phyloP scores from a whole-genome alignment of 1,140 invertebrate genomes.

The Nasonia vitripennis region DNA sequence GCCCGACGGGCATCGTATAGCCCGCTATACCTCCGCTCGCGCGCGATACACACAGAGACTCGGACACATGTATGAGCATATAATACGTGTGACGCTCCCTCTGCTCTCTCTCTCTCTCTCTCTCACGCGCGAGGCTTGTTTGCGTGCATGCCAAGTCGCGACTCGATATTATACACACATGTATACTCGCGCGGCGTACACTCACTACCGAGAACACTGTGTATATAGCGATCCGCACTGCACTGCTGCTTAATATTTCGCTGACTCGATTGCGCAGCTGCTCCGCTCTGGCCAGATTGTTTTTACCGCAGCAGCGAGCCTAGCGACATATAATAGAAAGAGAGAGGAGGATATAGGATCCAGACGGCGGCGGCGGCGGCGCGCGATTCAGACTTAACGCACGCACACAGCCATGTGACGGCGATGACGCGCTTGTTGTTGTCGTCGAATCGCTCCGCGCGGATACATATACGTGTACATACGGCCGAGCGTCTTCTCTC shows the following conservation, averaged over 20 bases:
- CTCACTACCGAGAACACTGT: too few relatives aligned
- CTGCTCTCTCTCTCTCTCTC: neutral
- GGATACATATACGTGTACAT: neutral
- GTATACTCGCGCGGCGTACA: neutral
- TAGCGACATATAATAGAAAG: neutral
- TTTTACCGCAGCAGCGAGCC: neutral
- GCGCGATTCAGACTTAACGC: neutral
- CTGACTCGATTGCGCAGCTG: neutral
- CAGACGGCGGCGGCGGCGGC: neutral
- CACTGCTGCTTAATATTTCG: neutral
- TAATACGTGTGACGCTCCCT: neutral
- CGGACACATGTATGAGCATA: neutral
- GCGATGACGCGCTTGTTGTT: neutral
- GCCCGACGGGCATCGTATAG: too few relatives aligned
- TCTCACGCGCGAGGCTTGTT: neutral
- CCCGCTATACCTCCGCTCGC: neutral
- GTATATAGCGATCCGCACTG: neutral
- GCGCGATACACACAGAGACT: neutral
- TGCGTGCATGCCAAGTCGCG: neutral
- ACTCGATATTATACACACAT: neutral
- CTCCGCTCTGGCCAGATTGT: neutral
- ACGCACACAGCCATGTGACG: slow-evolving; percentile 2
- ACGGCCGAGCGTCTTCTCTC: neutral
- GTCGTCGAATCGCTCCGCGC: neutral
- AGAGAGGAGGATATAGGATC: neutral